Evolutionary conservation across 1,140 invertebrate species (phyloP), one percentile per base, ranked within the genome.

Genomic region (Triops cancriformis): DNA sequence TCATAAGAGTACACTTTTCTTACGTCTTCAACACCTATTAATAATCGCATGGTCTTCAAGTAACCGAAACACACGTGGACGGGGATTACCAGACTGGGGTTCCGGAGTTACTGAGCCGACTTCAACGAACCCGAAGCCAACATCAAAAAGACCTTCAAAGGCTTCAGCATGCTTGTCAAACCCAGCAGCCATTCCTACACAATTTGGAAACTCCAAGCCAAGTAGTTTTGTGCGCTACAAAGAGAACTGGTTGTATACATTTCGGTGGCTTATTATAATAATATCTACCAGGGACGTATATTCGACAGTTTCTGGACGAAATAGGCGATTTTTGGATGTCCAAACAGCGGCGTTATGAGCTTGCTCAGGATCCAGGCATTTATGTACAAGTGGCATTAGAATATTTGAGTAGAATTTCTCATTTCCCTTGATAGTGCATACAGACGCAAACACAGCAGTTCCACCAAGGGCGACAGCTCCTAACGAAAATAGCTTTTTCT

Each of bases 111-210:
- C 91, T 18, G 96, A 97, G 80, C 97, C 97, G 81, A 99, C 91
- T 89, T 99, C 98, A 43, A 99, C 90, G 86, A 98, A 96, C 27
- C 96, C 92, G 87, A 99, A 98, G 0, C 97, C 97, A 75, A 96
- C 86, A 82, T 91, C 90, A 73, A 89, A 88, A 31, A 99, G 84
- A 0, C 94, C 93, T 79, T 90, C 84, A 1, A 98, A 87, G 28
- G 94, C 95, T 87, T 98, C 94, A 11, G 90, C 97, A 85, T 99
- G 90, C 84, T 99, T 99, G 84, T 99, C 98, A 87, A 98, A 99
- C 3, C 98, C 98, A 79, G 98, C 98, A 73, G 97, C 97, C 81
- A 99, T 91, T 41, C 98, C 98, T 82, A 99, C 83, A 0, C 97
- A 97, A 87, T 97, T 98, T 78, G 86, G 86, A 74, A 99, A 91